These are phyloP conservation scores for Formicarius rufipectus DNA, from an alignment of 2,113 vertebrate species.

Conservation along the genomic window DNA sequence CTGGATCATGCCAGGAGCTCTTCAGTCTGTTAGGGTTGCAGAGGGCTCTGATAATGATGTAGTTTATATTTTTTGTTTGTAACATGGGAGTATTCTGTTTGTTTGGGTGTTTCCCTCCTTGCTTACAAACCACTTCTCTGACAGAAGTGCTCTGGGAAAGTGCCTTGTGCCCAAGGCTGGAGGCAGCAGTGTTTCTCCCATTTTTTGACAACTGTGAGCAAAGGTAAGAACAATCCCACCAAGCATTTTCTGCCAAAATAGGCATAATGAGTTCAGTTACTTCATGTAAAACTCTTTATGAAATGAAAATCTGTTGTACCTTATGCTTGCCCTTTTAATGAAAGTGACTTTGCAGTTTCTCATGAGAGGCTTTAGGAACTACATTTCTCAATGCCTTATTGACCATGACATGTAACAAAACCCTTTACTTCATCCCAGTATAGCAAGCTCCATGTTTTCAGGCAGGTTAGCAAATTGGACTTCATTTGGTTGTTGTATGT, in stretches of 20 bases:
- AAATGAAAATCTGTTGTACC: not conserved
- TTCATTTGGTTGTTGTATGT: not conserved
- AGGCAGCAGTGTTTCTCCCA: not conserved
- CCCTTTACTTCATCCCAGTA: fast-evolving
- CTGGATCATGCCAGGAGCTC: not conserved
- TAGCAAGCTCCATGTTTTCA: not conserved
- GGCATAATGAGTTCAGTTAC: not conserved
- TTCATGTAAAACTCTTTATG: not conserved
- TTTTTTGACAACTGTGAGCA: not conserved
- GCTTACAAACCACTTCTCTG: not conserved
- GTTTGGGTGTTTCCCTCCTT: not conserved
- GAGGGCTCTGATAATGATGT: not conserved
- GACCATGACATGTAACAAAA: not conserved
- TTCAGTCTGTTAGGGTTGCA: not conserved
- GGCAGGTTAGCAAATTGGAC: not conserved
- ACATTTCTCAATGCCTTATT: not conserved
- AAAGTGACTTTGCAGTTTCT: not conserved
- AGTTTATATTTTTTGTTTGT: not conserved
- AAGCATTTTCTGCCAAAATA: not conserved
- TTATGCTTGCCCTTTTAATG: not conserved
- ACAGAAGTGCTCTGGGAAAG: not conserved
- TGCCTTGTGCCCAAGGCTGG: not conserved
- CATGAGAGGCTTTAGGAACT: not conserved
- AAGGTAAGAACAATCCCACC: not conserved
- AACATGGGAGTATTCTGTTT: not conserved